A percentile compares a stretch with the other conserved stretches of the same genome.
Evolutionary conservation across 2,888 invertebrate genomes (phyloP).

Genomic region (Leistus spinibarbis): DNA sequence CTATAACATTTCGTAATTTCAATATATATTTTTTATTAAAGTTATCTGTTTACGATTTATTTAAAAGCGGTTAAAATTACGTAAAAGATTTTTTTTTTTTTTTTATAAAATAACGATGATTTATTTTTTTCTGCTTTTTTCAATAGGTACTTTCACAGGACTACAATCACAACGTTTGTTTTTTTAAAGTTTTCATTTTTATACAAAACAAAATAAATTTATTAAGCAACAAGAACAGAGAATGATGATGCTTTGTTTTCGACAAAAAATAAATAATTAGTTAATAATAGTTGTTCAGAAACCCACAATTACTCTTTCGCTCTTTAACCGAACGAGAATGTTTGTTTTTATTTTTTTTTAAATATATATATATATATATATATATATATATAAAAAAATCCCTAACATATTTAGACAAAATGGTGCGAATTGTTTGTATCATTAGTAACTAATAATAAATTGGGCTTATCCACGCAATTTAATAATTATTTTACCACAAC

Average conservation of each 20-base stretch:
- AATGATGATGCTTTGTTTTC: background rate
- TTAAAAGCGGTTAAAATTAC: constrained; percentile 14
- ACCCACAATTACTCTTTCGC: background rate
- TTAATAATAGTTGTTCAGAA: constrained; percentile 22
- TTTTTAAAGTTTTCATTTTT: constrained; percentile 3
- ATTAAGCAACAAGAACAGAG: background rate
- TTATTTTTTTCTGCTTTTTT: background rate
- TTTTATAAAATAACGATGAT: constrained; percentile 33
- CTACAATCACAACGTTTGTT: constrained; percentile 34
- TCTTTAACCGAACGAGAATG: constrained; percentile 26
- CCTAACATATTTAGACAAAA: background rate
- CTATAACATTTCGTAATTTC: constrained; percentile 38
- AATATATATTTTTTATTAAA: constrained; percentile 35
- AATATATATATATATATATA: background rate
- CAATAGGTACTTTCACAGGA: constrained; percentile 33
- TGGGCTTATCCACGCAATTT: constrained; percentile 20
- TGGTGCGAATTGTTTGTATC: background rate
- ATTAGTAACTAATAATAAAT: background rate
- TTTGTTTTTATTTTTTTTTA: constrained; percentile 6
- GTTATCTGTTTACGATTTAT: constrained; percentile 12
- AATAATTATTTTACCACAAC: constrained; percentile 18
- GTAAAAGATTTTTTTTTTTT: constrained; percentile 33
- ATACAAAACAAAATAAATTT: background rate
- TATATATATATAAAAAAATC: background rate
- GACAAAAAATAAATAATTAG: constrained; percentile 15